A percentile compares a stretch with the other conserved stretches of the same genome.
phyloP scores from a whole-genome alignment of 2,888 invertebrate species.

The Chaetogeoica ovagalla region DNA sequence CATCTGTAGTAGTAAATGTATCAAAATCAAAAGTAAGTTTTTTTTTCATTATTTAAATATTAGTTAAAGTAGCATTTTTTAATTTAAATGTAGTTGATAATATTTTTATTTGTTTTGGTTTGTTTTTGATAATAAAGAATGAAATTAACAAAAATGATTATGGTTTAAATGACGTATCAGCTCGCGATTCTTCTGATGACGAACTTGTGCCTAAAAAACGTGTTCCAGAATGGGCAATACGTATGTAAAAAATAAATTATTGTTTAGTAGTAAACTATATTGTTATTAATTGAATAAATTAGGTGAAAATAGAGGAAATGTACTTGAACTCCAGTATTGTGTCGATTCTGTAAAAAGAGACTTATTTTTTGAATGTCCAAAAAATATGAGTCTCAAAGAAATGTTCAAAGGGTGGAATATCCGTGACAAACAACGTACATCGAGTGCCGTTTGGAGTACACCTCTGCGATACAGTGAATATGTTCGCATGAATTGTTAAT shows the following conservation, averaged over 20 bases:
- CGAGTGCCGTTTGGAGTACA: constrained; percentile 49
- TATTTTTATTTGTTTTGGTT: too few species aligned
- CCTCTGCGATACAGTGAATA: constrained; percentile 49
- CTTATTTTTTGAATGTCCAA: constrained; percentile 41
- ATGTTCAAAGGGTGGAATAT: constrained; percentile 45
- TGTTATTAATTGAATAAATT: neutral
- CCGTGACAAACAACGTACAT: constrained; percentile 43
- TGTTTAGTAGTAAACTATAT: neutral
- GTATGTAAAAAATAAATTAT: constrained; percentile 1
- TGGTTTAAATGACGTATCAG: constrained; percentile 47
- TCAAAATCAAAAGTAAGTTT: constrained; percentile 35
- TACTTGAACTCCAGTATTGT: constrained; percentile 35
- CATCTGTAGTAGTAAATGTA: neutral
- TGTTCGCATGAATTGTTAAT: constrained; percentile 18
- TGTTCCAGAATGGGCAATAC: constrained; percentile 38
- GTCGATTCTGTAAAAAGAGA: constrained; percentile 25
- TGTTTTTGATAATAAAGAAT: neutral
- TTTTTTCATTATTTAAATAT: neutral
- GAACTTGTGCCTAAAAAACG: constrained; percentile 42
- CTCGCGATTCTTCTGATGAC: constrained; percentile 48
- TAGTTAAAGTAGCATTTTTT: neutral
- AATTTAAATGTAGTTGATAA: neutral
- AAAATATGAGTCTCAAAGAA: constrained; percentile 33
- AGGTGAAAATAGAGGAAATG: constrained; percentile 32
- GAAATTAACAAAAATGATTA: constrained; percentile 27